Evolutionary conservation across 2,113 vertebrate genomes (phyloP).

Genomic region (Mus pahari): DNA sequence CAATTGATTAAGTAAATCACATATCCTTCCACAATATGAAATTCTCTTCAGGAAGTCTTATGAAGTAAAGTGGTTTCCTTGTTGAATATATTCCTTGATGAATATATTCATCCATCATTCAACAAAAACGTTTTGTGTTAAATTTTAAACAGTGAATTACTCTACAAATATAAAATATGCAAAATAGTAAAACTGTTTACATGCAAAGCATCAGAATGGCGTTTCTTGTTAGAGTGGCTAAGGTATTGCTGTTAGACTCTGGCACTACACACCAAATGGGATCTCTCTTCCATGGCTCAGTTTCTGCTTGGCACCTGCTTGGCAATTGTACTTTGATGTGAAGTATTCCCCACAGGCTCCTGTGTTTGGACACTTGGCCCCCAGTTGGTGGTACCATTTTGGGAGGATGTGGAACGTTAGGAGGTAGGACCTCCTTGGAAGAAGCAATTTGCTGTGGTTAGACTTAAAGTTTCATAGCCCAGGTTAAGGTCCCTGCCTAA

Average conservation of each 20-base stretch:
- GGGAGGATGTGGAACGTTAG: not conserved
- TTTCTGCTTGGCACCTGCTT: not conserved
- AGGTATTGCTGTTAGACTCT: constrained; percentile 16
- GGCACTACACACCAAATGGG: not conserved
- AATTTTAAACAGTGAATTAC: constrained; percentile 64
- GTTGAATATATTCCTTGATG: constrained; percentile 63
- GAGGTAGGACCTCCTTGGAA: not conserved
- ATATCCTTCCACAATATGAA: not conserved
- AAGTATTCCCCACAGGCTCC: not conserved
- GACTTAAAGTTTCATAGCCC: not conserved
- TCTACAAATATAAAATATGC: constrained; percentile 64
- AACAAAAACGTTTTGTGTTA: constrained; percentile 62
- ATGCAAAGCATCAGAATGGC: constrained; percentile 24
- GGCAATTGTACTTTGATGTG: not conserved
- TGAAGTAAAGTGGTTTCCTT: constrained; percentile 47
- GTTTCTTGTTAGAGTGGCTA: not conserved
- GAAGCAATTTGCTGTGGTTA: not conserved
- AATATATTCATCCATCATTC: constrained; percentile 59
- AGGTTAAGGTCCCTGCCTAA: not conserved
- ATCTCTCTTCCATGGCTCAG: not conserved
- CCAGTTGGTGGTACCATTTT: not conserved
- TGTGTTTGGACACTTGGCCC: not conserved
- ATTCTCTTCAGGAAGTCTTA: constrained; percentile 33
- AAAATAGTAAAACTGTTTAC: constrained; percentile 57
- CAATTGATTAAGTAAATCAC: constrained; percentile 60